Conservation (phyloP, 1,140 invertebrate genomes). For the Drosophila sucinea region DNA sequence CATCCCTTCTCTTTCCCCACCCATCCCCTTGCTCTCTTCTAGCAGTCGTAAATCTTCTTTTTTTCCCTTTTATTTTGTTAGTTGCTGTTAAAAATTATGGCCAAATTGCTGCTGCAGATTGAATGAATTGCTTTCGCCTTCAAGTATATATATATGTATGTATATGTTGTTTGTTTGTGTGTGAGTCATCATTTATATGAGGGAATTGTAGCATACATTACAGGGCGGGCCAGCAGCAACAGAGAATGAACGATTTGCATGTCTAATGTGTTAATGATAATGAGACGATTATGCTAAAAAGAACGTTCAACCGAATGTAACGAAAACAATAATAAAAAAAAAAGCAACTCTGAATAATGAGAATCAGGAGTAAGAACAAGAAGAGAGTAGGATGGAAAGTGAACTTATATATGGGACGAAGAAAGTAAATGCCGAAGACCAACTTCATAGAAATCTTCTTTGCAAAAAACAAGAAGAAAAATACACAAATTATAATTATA, state of each 20-base stretch:
- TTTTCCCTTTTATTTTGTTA: conserved; percentile 36
- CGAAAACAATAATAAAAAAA: conserved; percentile 2
- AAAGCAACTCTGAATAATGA: conserved; percentile 7
- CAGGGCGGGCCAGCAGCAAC: conserved; percentile 20
- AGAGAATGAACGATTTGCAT: conserved; percentile 43
- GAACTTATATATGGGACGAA: background rate
- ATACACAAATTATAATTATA: no score
- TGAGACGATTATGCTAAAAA: conserved; percentile 53
- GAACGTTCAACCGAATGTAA: conserved; percentile 25
- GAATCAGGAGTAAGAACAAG: background rate
- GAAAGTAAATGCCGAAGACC: background rate
- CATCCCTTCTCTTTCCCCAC: background rate
- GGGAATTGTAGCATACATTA: conserved; percentile 41
- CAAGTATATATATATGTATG: background rate
- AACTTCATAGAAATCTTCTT: no score
- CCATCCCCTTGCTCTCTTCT: conserved; percentile 8
- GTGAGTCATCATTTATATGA: conserved; percentile 46
- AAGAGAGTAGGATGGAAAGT: background rate
- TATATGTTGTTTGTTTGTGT: conserved; percentile 15
- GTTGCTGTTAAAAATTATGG: conserved; percentile 52
- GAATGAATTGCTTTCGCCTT: conserved; percentile 42
- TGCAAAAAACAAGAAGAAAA: no score
- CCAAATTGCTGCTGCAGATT: conserved; percentile 50
- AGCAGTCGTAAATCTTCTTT: conserved; percentile 47
- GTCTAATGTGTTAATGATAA: conserved; percentile 60